Base-by-base conservation (phyloP, 2,888 invertebrate species). In the Cosmia trapezina region DNA sequence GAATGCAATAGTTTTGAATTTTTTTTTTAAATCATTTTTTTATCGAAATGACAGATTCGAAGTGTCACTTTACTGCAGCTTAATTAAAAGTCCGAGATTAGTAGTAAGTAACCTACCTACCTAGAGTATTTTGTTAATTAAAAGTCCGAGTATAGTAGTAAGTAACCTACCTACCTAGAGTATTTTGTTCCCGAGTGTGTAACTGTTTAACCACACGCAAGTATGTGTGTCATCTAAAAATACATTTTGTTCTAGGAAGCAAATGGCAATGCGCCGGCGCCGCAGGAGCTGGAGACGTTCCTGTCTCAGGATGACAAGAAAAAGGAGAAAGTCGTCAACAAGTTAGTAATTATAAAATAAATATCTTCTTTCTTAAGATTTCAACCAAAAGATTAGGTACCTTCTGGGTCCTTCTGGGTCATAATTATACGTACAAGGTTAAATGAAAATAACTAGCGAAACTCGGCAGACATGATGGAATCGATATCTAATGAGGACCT, bases 281-380 rank as follows among this genome's bases (percentile, higher is more conserved):
- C 97, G 64, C 98, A 98, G 85, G 98, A 98, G 93, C 92, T 98
- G 96, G 98, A 98, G 87, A 98, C 98, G n/a, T 98, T 98, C 90
- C 94, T 98, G 82, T 97, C 98, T 60, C 97, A 96, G 86, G 97
- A 98, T 88, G 98, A 97, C n/a, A 96, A 94, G 74, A 91, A 85
- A 45, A 97, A 96, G 86, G 97, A 96, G 79, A 94, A 93, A 83
- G 93, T 94, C 61, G 93, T 94, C 70, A 96, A 92, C 89, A 97
- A 96, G 97, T 97, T 90, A 96, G 97, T 89, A 77, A 77, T 53
- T 41, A 37, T 4, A 33, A 49, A 63, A 33, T 33, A 47, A 47
- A 19, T 14, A 28, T 28, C 19, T 47, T 17, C 6, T 28, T 28
- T 49, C 7, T 63, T 37, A 0, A 45, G 14, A 0, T 2, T 61